These are phyloP conservation scores for Allolobophora icterica DNA, from an alignment of 2,888 invertebrate genomes.

Conservation along the genomic window DNA sequence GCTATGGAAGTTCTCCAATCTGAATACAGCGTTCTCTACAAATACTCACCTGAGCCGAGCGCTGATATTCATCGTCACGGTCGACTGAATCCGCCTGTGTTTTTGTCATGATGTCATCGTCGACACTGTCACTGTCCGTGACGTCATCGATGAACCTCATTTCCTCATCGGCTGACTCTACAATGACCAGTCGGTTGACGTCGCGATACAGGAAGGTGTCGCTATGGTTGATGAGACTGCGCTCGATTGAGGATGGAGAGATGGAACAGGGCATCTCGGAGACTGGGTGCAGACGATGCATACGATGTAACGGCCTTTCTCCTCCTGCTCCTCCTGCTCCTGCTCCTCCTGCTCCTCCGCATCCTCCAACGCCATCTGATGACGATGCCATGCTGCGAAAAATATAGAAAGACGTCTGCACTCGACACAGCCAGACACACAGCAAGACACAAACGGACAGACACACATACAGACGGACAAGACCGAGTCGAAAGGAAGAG, in stretches of 20 bases:
- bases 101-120: neutral
- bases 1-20: neutral
- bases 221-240: neutral
- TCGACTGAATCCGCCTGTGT: neutral
- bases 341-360: neutral
- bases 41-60: neutral
- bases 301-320: neutral
- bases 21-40: neutral
- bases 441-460: neutral
- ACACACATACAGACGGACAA: no score
- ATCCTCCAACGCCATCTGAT: neutral
- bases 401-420: neutral
- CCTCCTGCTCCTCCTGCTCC: neutral
- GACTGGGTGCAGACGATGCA: neutral
- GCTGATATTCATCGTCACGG: neutral
- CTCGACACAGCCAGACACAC: neutral
- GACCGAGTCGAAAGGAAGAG: no score
- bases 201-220: neutral
- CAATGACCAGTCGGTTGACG: neutral
- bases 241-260: neutral
- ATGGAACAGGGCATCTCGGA: neutral
- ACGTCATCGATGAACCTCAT: slow-evolving; percentile 17
- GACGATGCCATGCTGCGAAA: neutral
- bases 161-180: neutral
- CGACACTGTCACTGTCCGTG: neutral